A percentile compares a stretch with the other conserved stretches of the same genome.
Conservation (phyloP, 2,888 invertebrate species). For the Aproaerema taeniolella region DNA sequence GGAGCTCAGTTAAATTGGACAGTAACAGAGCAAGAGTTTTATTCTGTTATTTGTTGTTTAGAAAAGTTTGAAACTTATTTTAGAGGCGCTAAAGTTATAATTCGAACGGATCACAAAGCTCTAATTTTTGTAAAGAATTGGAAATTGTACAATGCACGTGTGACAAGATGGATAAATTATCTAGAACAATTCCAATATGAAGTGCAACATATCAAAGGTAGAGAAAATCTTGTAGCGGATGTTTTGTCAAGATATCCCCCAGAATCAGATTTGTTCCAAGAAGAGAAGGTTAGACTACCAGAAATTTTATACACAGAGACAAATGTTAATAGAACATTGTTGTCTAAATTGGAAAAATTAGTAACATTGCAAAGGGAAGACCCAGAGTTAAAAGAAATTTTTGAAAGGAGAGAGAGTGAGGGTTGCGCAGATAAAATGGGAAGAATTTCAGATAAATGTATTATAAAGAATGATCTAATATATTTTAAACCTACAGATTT, state of each 20-base stretch:
- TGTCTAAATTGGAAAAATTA: conserved; percentile 3
- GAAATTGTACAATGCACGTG: conserved; percentile 22
- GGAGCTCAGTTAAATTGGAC: conserved; percentile 23
- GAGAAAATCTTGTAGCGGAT: conserved; percentile 16
- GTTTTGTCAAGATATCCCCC: conserved; percentile 19
- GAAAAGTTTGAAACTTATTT: conserved; percentile 26
- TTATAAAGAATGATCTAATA: background rate
- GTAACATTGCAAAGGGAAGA: conserved; percentile 9
- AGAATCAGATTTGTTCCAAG: conserved; percentile 12
- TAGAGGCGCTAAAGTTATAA: conserved; percentile 20
- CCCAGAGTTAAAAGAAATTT: background rate
- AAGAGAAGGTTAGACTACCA: conserved; percentile 12
- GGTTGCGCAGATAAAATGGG: background rate
- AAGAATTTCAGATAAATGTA: background rate
- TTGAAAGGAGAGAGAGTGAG: background rate
- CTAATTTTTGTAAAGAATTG: conserved; percentile 22
- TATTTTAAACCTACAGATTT: background rate
- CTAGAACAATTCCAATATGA: conserved; percentile 24
- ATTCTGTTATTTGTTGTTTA: conserved; percentile 21
- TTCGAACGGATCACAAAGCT: conserved; percentile 24
- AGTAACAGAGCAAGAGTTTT: conserved; percentile 26
- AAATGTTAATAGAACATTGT: conserved; percentile 5
- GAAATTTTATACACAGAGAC: conserved; percentile 15
- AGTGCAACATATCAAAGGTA: conserved; percentile 20
- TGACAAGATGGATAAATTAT: conserved; percentile 23